Evolutionary conservation across 1,140 invertebrate species (phyloP).

Genomic region (Popillia japonica): DNA sequence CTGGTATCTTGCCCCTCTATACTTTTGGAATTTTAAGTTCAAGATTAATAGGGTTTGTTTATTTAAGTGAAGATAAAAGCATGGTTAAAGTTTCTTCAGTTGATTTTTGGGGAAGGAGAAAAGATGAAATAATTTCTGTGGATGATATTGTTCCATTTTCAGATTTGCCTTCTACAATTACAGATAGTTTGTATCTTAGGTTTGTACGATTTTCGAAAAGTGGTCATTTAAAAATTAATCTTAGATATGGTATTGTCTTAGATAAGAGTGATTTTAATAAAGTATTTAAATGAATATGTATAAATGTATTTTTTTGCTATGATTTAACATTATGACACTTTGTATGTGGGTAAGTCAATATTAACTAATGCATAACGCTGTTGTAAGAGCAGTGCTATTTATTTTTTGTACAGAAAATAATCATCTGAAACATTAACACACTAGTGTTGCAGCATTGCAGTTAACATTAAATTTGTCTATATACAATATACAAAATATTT

Average conservation of each 20-base stretch:
- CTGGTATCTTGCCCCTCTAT: conserved; percentile 58
- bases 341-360: too few species aligned
- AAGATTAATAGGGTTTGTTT: conserved; percentile 67
- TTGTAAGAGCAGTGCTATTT: too few species aligned
- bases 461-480: too few species aligned
- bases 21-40: conserved; percentile 59
- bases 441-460: too few species aligned
- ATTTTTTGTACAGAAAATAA: too few species aligned
- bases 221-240: conserved; percentile 47
- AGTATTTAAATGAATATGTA: conserved; percentile 36
- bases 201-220: conserved; percentile 47
- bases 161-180: conserved; percentile 57
- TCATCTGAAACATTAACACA: too few species aligned
- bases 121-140: conserved; percentile 60
- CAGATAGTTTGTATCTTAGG: conserved; percentile 58
- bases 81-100: conserved; percentile 65
- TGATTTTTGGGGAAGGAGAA: conserved; percentile 66
- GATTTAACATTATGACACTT: too few species aligned
- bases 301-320: neutral
- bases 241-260: conserved; percentile 44
- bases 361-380: too few species aligned
- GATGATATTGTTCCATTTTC: conserved; percentile 63
- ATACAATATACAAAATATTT: too few species aligned
- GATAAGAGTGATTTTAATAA: conserved; percentile 47
- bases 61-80: conserved; percentile 63